Evolutionary conservation across 2,113 vertebrate species (phyloP), one percentile per base, ranked within the genome.

Genomic region (Chaetura pelagica): DNA sequence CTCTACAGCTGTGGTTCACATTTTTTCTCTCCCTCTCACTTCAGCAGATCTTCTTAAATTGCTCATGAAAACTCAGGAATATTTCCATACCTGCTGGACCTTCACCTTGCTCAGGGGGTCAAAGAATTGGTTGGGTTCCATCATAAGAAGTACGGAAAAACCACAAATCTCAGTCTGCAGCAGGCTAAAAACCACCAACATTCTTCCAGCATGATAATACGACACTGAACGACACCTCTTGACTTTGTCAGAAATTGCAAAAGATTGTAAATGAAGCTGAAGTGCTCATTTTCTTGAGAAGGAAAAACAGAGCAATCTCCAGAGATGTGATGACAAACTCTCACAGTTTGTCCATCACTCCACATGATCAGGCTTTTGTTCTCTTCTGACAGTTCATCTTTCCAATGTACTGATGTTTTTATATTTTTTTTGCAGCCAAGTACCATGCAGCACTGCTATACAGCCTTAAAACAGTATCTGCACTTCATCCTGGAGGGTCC

Each of bases 221-320:
- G 63, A 81, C 24, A 34, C 42, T 34, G 23, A 94, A 46, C n/a
- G 51, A 81, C 8, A 26, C 34, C 64, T 61, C 86, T 61, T 72
- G 66, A n/a, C 84, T 87, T 69, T 52, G n/a, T 71, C 3, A 77
- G 61, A 84, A 88, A 86, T 17, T 32, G 42, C 59, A 80, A 54
- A 46, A 74, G 67, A 84, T 8, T 68, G 57, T 48, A 94, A 87
- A 89, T 72, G 34, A 81, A 84, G 69, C 35, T 35, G 16, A 91
- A 92, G 86, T 10, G 11, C 30, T 91, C 30, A 26, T 89, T 95
- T 92, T 68, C 69, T 78, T 30, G 51, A 44, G 52, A 68, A 84
- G 52, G 48, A 81, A 90, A 90, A 81, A 1, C 42, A 87, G 72
- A 94, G 27, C 38, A 42, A 52, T 61, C 83, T 61, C 80, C 49